phyloP scores from a whole-genome alignment of 2,797 vertebrate species.

The Enteromius thamalakanensis region DNA sequence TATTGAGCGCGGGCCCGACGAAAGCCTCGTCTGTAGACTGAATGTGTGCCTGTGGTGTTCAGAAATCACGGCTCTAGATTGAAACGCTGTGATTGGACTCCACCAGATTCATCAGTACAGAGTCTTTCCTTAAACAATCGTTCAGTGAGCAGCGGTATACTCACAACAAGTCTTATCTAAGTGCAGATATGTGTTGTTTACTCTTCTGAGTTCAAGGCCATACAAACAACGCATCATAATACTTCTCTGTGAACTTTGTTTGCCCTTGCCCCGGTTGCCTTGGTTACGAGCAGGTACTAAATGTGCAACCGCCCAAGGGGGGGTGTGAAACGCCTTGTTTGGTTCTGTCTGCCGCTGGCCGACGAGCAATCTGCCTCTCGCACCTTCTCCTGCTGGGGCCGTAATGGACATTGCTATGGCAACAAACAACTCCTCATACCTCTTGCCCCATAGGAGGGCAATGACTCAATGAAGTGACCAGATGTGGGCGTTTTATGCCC shows the following conservation, averaged over 20 bases:
- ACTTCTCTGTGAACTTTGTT: conserved; percentile 54
- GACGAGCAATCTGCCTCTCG: conserved; percentile 63
- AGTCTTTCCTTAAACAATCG: conserved; percentile 10
- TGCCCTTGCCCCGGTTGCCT: conserved; percentile 69
- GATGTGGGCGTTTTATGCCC: conserved; percentile 9
- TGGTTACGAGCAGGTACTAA: conserved; percentile 68
- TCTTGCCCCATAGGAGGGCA: conserved; percentile 56
- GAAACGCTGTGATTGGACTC: conserved; percentile 35
- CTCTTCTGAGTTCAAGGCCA: conserved; percentile 20
- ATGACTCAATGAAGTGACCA: conserved; percentile 8
- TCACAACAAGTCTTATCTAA: conserved; percentile 30
- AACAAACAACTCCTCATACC: conserved; percentile 64
- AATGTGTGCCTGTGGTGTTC: conserved; percentile 3
- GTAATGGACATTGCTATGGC: conserved; percentile 60
- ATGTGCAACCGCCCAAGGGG: conserved; percentile 60
- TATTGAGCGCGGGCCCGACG: conserved; percentile 59
- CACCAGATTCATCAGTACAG: too few relatives aligned
- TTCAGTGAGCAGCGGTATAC: conserved; percentile 6
- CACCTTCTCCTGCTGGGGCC: conserved; percentile 65
- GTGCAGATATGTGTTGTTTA: conserved; percentile 44
- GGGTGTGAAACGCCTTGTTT: conserved; percentile 73
- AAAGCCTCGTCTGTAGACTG: conserved; percentile 14
- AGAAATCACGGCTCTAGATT: conserved; percentile 4
- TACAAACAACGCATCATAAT: conserved; percentile 31
- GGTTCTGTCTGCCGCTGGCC: conserved; percentile 64